Conservation (phyloP, 2,113 vertebrate species). For the Stigmatopora nigra region DNA sequence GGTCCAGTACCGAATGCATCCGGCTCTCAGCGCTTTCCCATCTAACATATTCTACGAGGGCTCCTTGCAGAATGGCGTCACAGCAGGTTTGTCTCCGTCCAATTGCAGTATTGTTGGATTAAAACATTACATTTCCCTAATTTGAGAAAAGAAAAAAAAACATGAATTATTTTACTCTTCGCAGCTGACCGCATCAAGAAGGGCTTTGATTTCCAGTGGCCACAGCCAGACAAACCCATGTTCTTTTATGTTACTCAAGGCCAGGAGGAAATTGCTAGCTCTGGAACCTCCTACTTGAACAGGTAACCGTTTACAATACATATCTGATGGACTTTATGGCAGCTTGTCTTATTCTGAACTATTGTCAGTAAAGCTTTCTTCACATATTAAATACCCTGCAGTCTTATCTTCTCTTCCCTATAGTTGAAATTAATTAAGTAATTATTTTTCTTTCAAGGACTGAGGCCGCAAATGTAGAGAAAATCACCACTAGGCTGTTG, state of each 20-base stretch:
- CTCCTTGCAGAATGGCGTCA: constrained; percentile 93
- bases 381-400: neutral
- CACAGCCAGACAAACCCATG: constrained; percentile 97
- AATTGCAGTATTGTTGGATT: neutral
- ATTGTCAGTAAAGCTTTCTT: neutral
- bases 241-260: constrained; percentile 98
- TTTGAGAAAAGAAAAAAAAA: neutral
- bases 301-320: constrained; percentile 65
- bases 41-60: constrained; percentile 99
- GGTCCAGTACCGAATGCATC: constrained; percentile 98
- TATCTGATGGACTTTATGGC: neutral
- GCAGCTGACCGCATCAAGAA: constrained; percentile 94
- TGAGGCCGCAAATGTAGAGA: constrained; percentile 95
- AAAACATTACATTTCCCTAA: no score
- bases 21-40: constrained; percentile 92
- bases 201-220: constrained; percentile 99
- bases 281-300: constrained; percentile 96
- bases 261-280: constrained; percentile 97
- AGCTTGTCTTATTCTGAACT: neutral
- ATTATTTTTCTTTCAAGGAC: constrained; percentile 69
- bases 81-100: constrained; percentile 73
- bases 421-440: neutral
- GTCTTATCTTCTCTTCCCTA: neutral
- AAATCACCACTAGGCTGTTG: constrained; percentile 93
- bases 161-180: neutral